Percentiles rank a stretch among this genome's conserved stretches.
Evolutionary conservation across 2,888 invertebrate species (phyloP).

Genomic region (Dermolepida albohirtum): DNA sequence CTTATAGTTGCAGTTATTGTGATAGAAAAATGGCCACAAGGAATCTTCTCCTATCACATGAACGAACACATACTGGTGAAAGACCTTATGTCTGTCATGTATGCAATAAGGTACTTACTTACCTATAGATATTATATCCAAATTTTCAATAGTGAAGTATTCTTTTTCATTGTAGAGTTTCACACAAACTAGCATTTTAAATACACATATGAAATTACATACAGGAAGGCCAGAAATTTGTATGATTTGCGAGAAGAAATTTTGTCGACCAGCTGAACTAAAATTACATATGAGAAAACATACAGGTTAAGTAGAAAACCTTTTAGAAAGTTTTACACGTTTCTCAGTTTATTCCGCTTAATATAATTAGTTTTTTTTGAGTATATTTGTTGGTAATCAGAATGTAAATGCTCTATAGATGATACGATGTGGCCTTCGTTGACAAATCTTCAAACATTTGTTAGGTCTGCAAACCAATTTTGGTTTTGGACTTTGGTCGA

Average conservation of each 20-base stretch:
- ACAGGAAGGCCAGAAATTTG: slow-evolving; percentile 59
- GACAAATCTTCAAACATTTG: too few relatives aligned
- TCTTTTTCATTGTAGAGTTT: slow-evolving; percentile 48
- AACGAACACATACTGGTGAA: slow-evolving; percentile 58
- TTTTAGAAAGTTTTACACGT: slow-evolving; percentile 41
- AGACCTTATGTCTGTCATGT: slow-evolving; percentile 56
- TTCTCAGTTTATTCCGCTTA: too few relatives aligned
- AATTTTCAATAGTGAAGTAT: not conserved
- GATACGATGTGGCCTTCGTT: too few relatives aligned
- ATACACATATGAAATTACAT: slow-evolving; percentile 60
- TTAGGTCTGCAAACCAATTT: too few relatives aligned
- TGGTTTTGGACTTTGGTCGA: too few relatives aligned
- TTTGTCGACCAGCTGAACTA: slow-evolving; percentile 59
- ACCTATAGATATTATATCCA: too few relatives aligned
- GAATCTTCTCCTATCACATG: slow-evolving; percentile 55
- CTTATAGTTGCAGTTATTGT: slow-evolving; percentile 56
- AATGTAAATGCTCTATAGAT: too few relatives aligned
- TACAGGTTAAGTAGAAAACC: slow-evolving; percentile 62
- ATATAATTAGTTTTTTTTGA: too few relatives aligned
- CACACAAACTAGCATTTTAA: slow-evolving; percentile 58
- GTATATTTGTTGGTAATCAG: too few relatives aligned
- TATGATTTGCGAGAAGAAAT: slow-evolving; percentile 58
- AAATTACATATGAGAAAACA: slow-evolving; percentile 60
- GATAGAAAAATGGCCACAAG: slow-evolving; percentile 55
- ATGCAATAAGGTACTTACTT: slow-evolving; percentile 56